Evolutionary conservation across 2,888 invertebrate species (phyloP).

Genomic region (Agrilus mali): DNA sequence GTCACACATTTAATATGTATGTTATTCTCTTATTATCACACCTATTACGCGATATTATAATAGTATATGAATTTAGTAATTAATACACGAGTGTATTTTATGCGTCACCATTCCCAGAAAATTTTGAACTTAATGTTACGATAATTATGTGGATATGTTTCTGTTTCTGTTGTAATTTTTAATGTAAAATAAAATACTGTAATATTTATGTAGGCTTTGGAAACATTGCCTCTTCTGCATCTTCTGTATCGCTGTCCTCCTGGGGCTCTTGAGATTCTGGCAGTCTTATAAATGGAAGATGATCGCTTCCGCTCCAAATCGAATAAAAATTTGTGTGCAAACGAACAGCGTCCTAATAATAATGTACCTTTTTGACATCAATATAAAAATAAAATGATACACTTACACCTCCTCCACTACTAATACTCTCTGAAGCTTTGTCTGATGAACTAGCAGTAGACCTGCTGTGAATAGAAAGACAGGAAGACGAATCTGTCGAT

Average conservation of each 20-base stretch:
- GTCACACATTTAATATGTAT: too few relatives aligned
- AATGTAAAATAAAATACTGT: conserved; percentile 1
- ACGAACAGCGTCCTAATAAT: conserved; percentile 28
- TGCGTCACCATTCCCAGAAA: background rate
- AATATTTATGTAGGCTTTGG: conserved; percentile 28
- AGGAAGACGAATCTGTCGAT: conserved; percentile 45
- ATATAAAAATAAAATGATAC: background rate
- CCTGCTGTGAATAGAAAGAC: conserved; percentile 44
- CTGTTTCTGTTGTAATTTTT: background rate
- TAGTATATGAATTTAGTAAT: too few relatives aligned
- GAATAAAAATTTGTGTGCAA: conserved; percentile 33
- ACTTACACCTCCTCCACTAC: conserved; percentile 32
- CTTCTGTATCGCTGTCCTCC: conserved; percentile 34
- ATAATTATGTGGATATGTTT: background rate
- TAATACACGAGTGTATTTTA: too few relatives aligned
- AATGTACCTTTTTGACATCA: background rate
- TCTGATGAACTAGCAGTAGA: conserved; percentile 39
- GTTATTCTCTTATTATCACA: too few relatives aligned
- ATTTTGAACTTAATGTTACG: background rate
- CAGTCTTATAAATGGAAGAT: conserved; percentile 33
- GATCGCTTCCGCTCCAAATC: conserved; percentile 37
- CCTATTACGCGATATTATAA: too few relatives aligned
- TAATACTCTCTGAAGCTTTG: conserved; percentile 33
- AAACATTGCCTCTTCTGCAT: conserved; percentile 25
- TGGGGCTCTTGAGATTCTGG: conserved; percentile 36